A percentile compares a stretch with the other conserved stretches of the same genome.
These are phyloP conservation scores for Stenoptilia bipunctidactyla DNA, from an alignment of 2,888 invertebrate species.

Conservation along the genomic window DNA sequence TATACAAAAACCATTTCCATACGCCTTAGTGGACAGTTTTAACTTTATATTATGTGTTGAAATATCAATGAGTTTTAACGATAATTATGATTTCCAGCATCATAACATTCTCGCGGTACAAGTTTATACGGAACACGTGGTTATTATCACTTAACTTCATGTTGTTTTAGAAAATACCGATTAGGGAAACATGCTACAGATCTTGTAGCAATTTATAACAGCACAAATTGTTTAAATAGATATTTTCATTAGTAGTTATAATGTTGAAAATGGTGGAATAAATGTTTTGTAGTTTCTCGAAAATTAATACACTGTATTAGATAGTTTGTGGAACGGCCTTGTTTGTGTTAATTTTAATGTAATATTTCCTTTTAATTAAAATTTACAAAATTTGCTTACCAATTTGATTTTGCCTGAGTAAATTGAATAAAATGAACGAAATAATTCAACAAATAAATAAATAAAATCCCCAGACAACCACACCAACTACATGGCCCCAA, in stretches of 20 bases:
- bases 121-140: slow-evolving; percentile 5
- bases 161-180: slow-evolving; percentile 12
- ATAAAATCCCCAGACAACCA: too few relatives aligned
- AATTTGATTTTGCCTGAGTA: too few relatives aligned
- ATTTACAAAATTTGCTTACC: too few relatives aligned
- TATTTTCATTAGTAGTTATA: not conserved
- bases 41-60: not conserved
- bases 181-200: slow-evolving; percentile 14
- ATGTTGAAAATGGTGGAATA: too few relatives aligned
- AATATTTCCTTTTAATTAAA: too few relatives aligned
- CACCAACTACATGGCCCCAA: too few relatives aligned
- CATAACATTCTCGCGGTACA: not conserved
- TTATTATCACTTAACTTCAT: slow-evolving; percentile 8
- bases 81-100: not conserved
- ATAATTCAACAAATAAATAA: too few relatives aligned
- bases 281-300: too few relatives aligned
- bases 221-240: not conserved
- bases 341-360: too few relatives aligned
- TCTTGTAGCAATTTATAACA: not conserved
- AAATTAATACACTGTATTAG: too few relatives aligned
- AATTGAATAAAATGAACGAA: too few relatives aligned
- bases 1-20: not conserved
- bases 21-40: not conserved
- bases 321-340: too few relatives aligned
- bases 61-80: not conserved